Evolutionary conservation across 2,113 vertebrate genomes (phyloP), one percentile per base, ranked within the genome.

Genomic region (Takifugu bimaculatus): DNA sequence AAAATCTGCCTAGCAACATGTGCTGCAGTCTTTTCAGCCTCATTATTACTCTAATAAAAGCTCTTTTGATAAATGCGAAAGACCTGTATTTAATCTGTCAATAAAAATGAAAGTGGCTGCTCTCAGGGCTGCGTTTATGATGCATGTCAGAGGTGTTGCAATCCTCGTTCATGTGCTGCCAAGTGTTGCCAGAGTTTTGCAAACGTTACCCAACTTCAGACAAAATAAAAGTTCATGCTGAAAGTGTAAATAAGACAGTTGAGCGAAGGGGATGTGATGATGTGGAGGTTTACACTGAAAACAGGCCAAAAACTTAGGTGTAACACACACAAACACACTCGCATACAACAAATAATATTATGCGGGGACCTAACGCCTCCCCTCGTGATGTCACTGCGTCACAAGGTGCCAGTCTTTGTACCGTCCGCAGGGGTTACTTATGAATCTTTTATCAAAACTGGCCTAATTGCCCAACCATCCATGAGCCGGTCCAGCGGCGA

Each of bases 401-500:
- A 66, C 62, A 71, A 59, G 60, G 60, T 54, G 63, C 79, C 68
- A 67, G 73, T 84, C 72, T 80, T 72, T 87, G 65, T 13, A 61
- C 74, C 55, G 71, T 70, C 62, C 80, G 74, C 72, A 50, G 62
- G 50, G 64, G 74, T 75, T 68, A 88, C 87, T 83, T 90, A 78
- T 86, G 81, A 88, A 90, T 87, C 75, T 88, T 90, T 91, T 88
- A 90, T 88, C 84, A 72, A 80, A 89, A 88, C 84, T 91, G 90
- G 75, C 85, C 88, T 86, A 87, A 89, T 90, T 91, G 90, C 87
- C 82, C 88, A 89, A 88, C 83, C 89, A 91, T 88, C 88, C 86
- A 81, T 87, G 70, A 65, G 35, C 77, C 44, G 10, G 71, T 69
- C 70, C 74, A 79, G 66, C 49, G 67, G 77, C 70, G 71, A 70